These are phyloP conservation scores for Rhinichthys osculus DNA, from an alignment of 2,797 vertebrate genomes.

Conservation along the genomic window DNA sequence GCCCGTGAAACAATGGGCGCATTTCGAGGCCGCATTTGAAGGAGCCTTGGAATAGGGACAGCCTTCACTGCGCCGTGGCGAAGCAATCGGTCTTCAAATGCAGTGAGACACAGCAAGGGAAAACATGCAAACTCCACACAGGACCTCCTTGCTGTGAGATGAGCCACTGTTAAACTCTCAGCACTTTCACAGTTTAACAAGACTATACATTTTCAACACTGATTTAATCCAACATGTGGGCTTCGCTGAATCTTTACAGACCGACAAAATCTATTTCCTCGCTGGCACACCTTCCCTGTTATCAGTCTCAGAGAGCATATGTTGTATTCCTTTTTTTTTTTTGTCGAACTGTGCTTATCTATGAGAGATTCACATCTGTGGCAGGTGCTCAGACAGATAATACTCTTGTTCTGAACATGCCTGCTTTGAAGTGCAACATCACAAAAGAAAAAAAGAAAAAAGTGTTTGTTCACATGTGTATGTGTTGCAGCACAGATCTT, in stretches of 20 bases:
- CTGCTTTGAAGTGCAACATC: slow-evolving; percentile 37
- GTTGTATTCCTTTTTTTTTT: background rate
- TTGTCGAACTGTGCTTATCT: background rate
- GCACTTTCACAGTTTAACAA: background rate
- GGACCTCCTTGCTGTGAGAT: background rate
- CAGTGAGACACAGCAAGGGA: too few species aligned
- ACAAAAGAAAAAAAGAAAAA: background rate
- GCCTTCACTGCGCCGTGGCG: too few species aligned
- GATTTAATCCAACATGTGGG: background rate
- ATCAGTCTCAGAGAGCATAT: background rate
- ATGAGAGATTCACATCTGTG: slow-evolving; percentile 15
- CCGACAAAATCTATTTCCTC: background rate
- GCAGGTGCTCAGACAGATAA: slow-evolving; percentile 34
- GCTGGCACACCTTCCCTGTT: background rate
- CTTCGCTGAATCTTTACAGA: background rate
- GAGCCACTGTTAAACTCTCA: background rate
- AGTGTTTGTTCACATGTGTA: accelerated
- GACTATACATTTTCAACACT: background rate
- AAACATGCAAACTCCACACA: background rate
- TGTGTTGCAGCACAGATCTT: background rate
- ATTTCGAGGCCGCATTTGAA: too few species aligned
- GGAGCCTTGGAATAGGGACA: too few species aligned
- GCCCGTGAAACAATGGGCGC: too few species aligned
- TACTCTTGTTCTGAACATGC: background rate
- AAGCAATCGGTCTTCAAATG: too few species aligned